Evolutionary conservation across 2,888 invertebrate species (phyloP), one percentile per base, ranked within the genome.

Genomic region (Rotaria magnacalcarata): DNA sequence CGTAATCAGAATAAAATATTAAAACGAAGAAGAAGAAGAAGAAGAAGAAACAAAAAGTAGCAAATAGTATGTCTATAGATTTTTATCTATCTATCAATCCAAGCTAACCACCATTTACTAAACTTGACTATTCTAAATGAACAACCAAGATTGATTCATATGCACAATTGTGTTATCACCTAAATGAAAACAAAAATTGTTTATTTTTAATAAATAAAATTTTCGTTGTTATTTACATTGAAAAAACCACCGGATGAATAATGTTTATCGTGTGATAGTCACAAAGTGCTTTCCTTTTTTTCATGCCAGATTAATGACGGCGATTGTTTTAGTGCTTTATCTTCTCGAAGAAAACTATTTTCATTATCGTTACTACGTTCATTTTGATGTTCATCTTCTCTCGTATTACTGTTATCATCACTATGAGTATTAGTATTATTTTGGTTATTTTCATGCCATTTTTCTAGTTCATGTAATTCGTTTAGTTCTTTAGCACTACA

Each of bases 401-500:
- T 1, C 5, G 1, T 24, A 56, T 56, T 21, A 67, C 34, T 67
- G 3, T 27, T n/a, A 67, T 16, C 2, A 14, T 34, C 16, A 67
- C 27, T 67, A 11, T 2, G 2, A n/a, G 7, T n/a, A 60, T 27
- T 21, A 56, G 10, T 67, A 34, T 67, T 14, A 67, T 34, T 34
- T 67, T 34, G 34, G 16, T 67, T 80, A 80, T 47, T 43, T 47
- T 80, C 75, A 47, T 80, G 75, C 43, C 24, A 47, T 80, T 86
- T 84, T 75, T 86, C 86, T 56, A 85, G 54, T 60, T 86, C 86
- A 67, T 52, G 85, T 56, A 86, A 27, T 27, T 87, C 87, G 14
- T 58, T 84, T 21, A 87, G 56, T 50, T 87, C 85, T 84, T 85
- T 86, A 21, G 87, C 87, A 50, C 84, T 84, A 47, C 85, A 87